Evolutionary conservation across 2,797 vertebrate species (phyloP).

Genomic region (Tadarida brasiliensis): DNA sequence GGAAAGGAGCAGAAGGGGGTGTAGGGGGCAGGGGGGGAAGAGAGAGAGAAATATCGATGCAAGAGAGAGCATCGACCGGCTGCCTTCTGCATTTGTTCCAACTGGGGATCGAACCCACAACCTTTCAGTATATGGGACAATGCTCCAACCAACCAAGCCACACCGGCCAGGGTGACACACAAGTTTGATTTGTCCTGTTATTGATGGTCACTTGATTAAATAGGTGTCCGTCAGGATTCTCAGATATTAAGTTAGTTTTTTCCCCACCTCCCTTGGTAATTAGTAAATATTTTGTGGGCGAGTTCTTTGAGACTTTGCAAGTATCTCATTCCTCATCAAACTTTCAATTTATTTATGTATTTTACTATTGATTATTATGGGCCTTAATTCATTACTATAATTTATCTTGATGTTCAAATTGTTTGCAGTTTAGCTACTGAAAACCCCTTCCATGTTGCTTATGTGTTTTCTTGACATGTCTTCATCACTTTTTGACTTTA

Average conservation of each 20-base stretch:
- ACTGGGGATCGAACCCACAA: too few relatives aligned
- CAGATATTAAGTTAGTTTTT: background rate
- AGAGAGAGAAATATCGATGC: too few relatives aligned
- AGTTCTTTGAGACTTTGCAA: background rate
- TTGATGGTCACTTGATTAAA: background rate
- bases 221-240: background rate
- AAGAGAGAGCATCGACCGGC: too few relatives aligned
- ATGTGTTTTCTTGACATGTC: background rate
- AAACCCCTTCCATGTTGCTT: background rate
- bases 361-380: background rate
- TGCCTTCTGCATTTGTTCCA: too few relatives aligned
- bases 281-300: background rate
- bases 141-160: too few relatives aligned
- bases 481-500: background rate
- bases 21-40: too few relatives aligned
- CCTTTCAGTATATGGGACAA: too few relatives aligned
- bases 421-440: background rate
- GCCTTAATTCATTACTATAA: conserved; percentile 28
- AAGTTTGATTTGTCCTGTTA: conserved; percentile 42
- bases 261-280: background rate
- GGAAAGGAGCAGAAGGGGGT: too few relatives aligned
- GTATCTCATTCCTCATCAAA: background rate
- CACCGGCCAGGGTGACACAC: background rate
- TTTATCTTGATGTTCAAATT: background rate
- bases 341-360: background rate